Evolutionary conservation across 2,113 vertebrate species (phyloP), one percentile per base, ranked within the genome.

Genomic region (Salminus brasiliensis): DNA sequence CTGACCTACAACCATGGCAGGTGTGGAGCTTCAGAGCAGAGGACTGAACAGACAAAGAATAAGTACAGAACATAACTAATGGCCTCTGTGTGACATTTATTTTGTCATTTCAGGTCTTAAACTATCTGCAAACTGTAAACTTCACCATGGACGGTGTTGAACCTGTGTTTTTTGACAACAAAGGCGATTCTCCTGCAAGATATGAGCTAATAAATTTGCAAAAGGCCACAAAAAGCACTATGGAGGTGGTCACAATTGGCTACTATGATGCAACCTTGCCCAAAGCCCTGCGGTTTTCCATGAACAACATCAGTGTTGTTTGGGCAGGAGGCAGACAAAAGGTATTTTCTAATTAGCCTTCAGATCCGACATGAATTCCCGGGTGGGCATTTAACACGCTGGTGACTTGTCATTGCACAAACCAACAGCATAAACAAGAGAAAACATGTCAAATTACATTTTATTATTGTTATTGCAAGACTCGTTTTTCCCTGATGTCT

Each of bases 131-230:
- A 34, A 49, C 7, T 1, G 62, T 86, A 0, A 75, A 83, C 59
- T 92, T 92, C 81, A 87, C 78, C 41, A 75, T 47, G 30, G 53
- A 53, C 25, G 23, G 88, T 2, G 89, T 85, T 11, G 85, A 89
- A 52, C 83, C 80, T 49, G 80, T 90, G 52, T 86, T 81, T 55
- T 91, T 91, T 80, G 85, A 91, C 72, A 27, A 77, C 32, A 90
- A 91, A 10, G 90, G 89, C 25, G 86, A 92, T 49, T 88, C 89
- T 0, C 89, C 88, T 62, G 89, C 89, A 53, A 87, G 85, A 76
- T 91, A 92, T 74, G 90, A 91, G 65, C 84, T 90, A 2, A 59
- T 91, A 65, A 92, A 91, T 79, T 90, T 89, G 85, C 88, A 88
- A 52, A 83, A 39, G 86, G 81, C 21, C 12, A 41, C 80, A 7